Evolutionary conservation across 2,797 vertebrate species (phyloP), one percentile per base, ranked within the genome.

Genomic region (Acanthurus lineatus): DNA sequence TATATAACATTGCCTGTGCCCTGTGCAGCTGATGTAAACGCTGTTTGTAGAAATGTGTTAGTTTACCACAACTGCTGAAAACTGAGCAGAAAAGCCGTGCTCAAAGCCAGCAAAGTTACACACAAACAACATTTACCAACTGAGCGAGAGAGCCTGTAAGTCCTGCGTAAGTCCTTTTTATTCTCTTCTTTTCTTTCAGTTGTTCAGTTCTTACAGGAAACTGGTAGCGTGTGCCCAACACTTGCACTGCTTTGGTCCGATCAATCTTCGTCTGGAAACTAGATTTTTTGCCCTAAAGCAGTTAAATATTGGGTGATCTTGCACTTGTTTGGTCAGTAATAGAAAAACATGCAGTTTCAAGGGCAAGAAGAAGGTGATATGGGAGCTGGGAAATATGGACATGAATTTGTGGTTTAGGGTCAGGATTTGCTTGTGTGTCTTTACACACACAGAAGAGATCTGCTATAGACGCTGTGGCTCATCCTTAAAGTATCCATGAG

Each of bases 221-320:
- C 63, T 28, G 72, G 32, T 59, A 7, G n/a, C 64, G 32, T 75
- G 20, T 59, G 66, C 42, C 67, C 58, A 40, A 54, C 5, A 3
- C 48, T 72, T 38, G 44, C 40, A 40, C 38, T 40, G 48, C 58
- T 66, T 49, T 57, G 74, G 53, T 79, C 40, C 69, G 81, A 86
- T 88, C 66, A 72, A 93, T 87, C 80, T 91, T 65, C 87, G 83
- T 88, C 83, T 79, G 38, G 52, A 51, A 67, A 60, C 19, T 65
- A 51, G 25, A 47, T 76, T 56, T 66, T 15, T 6, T 64, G 4
- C 49, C 3, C 45, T 20, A 44, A 49, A 62, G 63, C 42, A 61
- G 63, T 58, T 69, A 56, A 47, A 85, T 88, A 85, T 86, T 58
- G 76, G 83, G 85, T 90, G 78, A 69, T 82, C 67, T 68, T 77